A percentile compares a stretch with the other conserved stretches of the same genome.
Conservation (phyloP, 1,140 invertebrate species). For the Holcopasites calliopsidis region DNA sequence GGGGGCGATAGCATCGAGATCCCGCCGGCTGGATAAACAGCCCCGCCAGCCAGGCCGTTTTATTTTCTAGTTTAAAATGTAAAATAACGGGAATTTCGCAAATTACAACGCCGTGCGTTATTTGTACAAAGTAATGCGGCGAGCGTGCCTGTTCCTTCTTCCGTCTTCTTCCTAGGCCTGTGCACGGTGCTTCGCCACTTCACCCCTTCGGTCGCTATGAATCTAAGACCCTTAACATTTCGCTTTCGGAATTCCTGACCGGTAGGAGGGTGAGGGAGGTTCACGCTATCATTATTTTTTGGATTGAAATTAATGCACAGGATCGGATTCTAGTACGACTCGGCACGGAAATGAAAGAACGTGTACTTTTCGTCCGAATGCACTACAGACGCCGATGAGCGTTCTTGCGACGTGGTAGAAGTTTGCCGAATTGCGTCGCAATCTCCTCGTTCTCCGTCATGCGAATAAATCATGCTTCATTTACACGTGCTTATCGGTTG, state of each 20-base stretch:
- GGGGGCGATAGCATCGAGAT: constrained; percentile 74
- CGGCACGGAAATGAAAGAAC: constrained; percentile 29
- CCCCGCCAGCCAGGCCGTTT: constrained; percentile 66
- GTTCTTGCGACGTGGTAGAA: not conserved
- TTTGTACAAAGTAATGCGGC: constrained; percentile 73
- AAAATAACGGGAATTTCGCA: constrained; percentile 75
- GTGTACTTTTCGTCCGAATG: not conserved
- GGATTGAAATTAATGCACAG: constrained; percentile 52
- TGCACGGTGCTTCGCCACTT: constrained; percentile 4
- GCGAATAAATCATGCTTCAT: constrained; percentile 23
- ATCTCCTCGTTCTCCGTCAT: constrained; percentile 1
- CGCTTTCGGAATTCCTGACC: constrained; percentile 45
- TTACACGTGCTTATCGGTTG: not conserved
- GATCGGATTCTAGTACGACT: constrained; percentile 31
- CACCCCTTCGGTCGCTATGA: not conserved
- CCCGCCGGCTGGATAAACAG: constrained; percentile 70
- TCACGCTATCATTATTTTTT: constrained; percentile 62
- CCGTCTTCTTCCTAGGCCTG: not conserved
- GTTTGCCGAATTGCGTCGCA: constrained; percentile 27
- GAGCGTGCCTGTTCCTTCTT: constrained; percentile 56
- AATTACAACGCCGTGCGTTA: constrained; percentile 70
- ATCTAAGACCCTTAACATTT: constrained; percentile 25
- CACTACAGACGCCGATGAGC: not conserved
- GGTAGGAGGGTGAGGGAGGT: not conserved
- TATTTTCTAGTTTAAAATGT: constrained; percentile 77